Conservation (phyloP, 2,113 vertebrate species). For the Oreocharis arfaki region DNA sequence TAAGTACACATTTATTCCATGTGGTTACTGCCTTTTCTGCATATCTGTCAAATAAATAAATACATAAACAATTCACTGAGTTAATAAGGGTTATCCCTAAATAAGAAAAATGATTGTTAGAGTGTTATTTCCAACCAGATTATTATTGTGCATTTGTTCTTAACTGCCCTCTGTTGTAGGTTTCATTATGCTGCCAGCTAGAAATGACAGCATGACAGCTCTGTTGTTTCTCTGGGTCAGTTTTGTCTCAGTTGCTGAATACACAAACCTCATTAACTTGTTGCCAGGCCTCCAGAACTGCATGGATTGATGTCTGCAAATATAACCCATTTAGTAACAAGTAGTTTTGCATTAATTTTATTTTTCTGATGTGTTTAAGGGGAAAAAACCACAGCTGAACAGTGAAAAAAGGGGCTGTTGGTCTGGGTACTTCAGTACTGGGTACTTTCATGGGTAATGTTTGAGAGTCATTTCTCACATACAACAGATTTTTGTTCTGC, state of each 20-base stretch:
- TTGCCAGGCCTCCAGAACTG: neutral
- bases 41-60: neutral
- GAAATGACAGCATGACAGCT: slow-evolving; percentile 20
- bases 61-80: neutral
- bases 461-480: neutral
- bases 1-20: neutral
- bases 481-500: neutral
- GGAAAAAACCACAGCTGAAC: neutral
- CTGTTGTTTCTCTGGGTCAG: slow-evolving; percentile 19
- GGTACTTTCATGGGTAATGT: neutral
- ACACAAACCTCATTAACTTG: slow-evolving; percentile 30
- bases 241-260: slow-evolving; percentile 47
- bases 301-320: slow-evolving; percentile 6
- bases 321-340: neutral
- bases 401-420: neutral
- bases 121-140: neutral
- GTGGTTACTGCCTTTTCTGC: neutral
- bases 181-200: slow-evolving; percentile 26
- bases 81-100: slow-evolving; percentile 14
- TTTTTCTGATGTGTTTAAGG: neutral
- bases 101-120: neutral
- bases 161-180: neutral
- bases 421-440: neutral
- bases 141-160: slow-evolving; percentile 13
- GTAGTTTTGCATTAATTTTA: neutral